Evolutionary conservation across 2,797 vertebrate species (phyloP).

Genomic region (Xerus rutilus): DNA sequence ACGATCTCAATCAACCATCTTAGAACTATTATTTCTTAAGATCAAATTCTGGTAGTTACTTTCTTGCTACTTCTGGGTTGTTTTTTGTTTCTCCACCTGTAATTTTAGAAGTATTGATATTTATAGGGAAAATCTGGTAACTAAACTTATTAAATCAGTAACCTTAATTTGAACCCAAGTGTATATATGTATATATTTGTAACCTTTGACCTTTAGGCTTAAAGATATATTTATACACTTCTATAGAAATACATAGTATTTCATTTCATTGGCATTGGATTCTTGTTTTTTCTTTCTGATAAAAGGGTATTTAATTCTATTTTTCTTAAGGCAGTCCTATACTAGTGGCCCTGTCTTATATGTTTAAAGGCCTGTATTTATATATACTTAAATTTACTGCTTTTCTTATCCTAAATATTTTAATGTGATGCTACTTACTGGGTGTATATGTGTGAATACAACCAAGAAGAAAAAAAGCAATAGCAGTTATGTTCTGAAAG

Average conservation of each 20-base stretch:
- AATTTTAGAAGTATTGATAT: not conserved
- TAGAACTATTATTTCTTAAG: constrained; percentile 27
- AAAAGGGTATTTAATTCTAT: not conserved
- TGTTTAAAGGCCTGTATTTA: constrained; percentile 11
- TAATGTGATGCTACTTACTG: constrained; percentile 3
- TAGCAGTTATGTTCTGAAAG: not conserved
- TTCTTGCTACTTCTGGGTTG: not conserved
- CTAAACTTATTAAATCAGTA: not conserved
- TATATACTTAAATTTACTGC: not conserved
- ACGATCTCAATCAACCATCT: not conserved
- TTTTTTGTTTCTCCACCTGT: not conserved
- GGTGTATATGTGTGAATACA: not conserved
- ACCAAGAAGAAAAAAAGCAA: not conserved
- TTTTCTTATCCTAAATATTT: constrained; percentile 51
- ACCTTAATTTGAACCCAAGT: constrained; percentile 14
- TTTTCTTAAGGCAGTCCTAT: constrained; percentile 27
- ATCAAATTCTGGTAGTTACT: constrained; percentile 27
- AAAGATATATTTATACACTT: not conserved
- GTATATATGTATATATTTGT: not conserved
- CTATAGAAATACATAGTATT: not conserved
- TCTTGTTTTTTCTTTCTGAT: not conserved
- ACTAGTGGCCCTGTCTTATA: not conserved
- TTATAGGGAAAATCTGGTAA: constrained; percentile 35
- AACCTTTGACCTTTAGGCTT: not conserved
- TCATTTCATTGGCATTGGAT: not conserved